These are phyloP conservation scores for Nomia melanderi DNA, from an alignment of 1,140 invertebrate genomes.

Conservation along the genomic window DNA sequence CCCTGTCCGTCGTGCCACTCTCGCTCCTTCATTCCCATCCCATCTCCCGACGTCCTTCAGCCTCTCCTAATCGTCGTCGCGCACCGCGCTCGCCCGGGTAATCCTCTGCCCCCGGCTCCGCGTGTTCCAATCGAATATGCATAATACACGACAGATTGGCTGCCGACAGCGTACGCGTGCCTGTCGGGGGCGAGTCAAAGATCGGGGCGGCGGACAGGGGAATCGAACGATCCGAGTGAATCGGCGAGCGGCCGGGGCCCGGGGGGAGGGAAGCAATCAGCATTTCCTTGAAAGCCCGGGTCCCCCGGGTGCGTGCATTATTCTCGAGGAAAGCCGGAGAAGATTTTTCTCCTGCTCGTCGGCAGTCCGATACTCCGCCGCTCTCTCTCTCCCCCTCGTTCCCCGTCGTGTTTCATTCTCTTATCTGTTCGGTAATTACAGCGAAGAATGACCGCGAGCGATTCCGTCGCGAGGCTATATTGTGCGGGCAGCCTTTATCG, in stretches of 20 bases:
- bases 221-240: conserved; percentile 13
- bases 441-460: conserved; percentile 66
- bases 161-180: not conserved
- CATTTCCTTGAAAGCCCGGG: conserved; percentile 72
- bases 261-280: conserved; percentile 71
- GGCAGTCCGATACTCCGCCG: conserved; percentile 50
- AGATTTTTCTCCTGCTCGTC: conserved; percentile 59
- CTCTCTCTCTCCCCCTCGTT: conserved; percentile 5
- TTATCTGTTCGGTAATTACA: conserved; percentile 69
- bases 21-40: no score
- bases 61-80: no score
- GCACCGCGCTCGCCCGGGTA: no score
- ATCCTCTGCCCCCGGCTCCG: no score
- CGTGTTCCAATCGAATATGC: not conserved
- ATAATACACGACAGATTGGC: not conserved
- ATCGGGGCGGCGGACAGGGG: not conserved
- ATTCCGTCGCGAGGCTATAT: conserved; percentile 44
- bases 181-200: conserved; percentile 1
- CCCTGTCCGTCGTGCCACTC: not conserved
- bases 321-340: conserved; percentile 66
- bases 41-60: no score
- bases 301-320: conserved; percentile 71
- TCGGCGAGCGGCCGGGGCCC: not conserved
- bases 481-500: not conserved
- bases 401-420: conserved; percentile 39